Base-by-base conservation (phyloP, 2,888 invertebrate species). In the Lithodes maja region DNA sequence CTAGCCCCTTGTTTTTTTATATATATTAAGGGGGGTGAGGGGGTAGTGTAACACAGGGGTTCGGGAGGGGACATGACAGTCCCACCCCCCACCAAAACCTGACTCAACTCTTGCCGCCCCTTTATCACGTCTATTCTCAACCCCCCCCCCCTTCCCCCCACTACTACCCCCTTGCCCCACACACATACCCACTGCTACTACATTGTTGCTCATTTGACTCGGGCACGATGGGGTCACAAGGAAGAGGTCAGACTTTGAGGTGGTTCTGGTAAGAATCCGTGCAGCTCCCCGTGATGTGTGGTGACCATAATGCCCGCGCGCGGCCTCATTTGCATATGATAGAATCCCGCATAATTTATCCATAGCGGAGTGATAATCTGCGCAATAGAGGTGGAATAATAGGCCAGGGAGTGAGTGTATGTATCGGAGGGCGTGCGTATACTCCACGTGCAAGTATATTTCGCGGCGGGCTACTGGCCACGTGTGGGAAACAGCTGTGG, bases 401-500 rank as follows among this genome's bases (percentile, higher is more conserved):
- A 2, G 9, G 12, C 7, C 52, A 52, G 55, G 3, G 55, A 49
- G 12, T 52, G 61, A n/a, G 79, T 50, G 79, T 79, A 53, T 49
- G 54, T 61, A 78, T 50, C 50, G 61, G 82, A 83, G 52, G 74
- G 69, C n/a, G 33, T 74, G 53, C 69, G 71, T 53, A 74, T 53
- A 17, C 78, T 33, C 79, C 85, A 85, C 79, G 85, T 79, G 85
- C 78, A 69, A 71, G 68, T 80, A 68, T 81, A 81, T 68, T 2
- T 12, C 50, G 79, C 2, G 54, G 83, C 17, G 33, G 83, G 83
- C 33, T 33, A 54, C 53, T 50, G 79, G 79, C 85, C 85, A 85
- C 85, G 85, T 85, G 85, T 77, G 69, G 79, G 69, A 79, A 85
- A 79, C 85, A 85, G 85, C 85, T 85, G 85, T 85, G 79, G 85